Evolutionary conservation across 2,797 vertebrate species (phyloP), one percentile per base, ranked within the genome.

Genomic region (Emys orbicularis): DNA sequence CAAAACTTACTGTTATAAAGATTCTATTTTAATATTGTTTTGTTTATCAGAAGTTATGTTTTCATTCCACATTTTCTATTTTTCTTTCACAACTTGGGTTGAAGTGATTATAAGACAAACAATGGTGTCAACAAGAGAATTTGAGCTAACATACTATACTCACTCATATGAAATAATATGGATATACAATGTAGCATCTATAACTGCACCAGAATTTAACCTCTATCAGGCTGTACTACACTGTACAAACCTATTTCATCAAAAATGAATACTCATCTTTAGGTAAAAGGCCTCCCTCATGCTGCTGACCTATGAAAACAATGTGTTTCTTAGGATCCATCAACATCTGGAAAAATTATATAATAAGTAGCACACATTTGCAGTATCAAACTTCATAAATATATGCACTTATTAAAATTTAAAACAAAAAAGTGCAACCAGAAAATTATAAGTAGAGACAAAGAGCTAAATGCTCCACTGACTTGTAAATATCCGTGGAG

Each of bases 71-170:
- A 41, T 72, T 79, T 8, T 81, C 31, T 27, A 57, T 81, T 11
- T 88, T 90, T 79, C 86, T 87, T 85, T 57, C n/a, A 80, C 89
- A 81, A 57, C 94, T 93, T 90, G 93, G 76, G 76, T 65, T 94
- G 88, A 68, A 95, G 96, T 91, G 16, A 52, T 89, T 85, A 90
- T 93, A 88, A 92, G 81, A 91, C 18, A 93, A 88, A 91, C 86
- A 95, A 86, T n/a, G 12, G 83, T 13, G 93, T 11, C 94, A 88
- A 81, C 79, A 83, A 94, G 29, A 91, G 54, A 44, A 82, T 54
- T 57, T 87, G 34, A 87, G 25, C 19, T 53, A 88, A 87, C 3
- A 61, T 1, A 44, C 21, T 86, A 85, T 65, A 89, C 65, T 72
- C 56, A 56, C 23, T 44, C 52, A 50, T 52, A 86, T 41, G 90